Conservation (phyloP, 2,797 vertebrate genomes). For the Mormyrus hasselquistii region DNA sequence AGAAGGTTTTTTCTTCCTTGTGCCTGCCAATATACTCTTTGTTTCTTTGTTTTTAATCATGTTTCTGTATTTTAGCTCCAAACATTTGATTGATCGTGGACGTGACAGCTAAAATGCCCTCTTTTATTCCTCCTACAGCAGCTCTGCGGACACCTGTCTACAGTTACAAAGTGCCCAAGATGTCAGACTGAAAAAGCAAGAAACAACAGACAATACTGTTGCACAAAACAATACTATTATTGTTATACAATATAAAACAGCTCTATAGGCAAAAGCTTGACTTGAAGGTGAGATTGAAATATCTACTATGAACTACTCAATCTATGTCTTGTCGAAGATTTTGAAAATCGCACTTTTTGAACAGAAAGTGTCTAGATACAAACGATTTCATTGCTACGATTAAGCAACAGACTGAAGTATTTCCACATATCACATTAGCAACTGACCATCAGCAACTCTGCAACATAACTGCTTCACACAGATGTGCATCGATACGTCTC, state of each 20-base stretch:
- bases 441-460: neutral
- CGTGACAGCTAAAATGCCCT: neutral
- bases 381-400: neutral
- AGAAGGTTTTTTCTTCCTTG: neutral
- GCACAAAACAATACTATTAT: neutral
- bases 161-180: neutral
- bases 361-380: neutral
- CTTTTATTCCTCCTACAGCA: neutral
- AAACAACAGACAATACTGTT: neutral
- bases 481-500: neutral
- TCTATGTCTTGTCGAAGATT: neutral
- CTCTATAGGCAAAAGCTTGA: neutral
- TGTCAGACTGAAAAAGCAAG: neutral
- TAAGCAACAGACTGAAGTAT: neutral
- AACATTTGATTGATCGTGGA: neutral
- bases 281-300: constrained; percentile 1
- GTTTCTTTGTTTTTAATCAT: neutral
- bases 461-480: neutral
- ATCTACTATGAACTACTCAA: neutral
- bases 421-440: neutral
- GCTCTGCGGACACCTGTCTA: neutral
- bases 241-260: neutral
- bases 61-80: neutral
- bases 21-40: neutral
- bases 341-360: neutral